These are phyloP conservation scores for Harpalus rubripes DNA, from an alignment of 2,888 invertebrate genomes.

Conservation along the genomic window DNA sequence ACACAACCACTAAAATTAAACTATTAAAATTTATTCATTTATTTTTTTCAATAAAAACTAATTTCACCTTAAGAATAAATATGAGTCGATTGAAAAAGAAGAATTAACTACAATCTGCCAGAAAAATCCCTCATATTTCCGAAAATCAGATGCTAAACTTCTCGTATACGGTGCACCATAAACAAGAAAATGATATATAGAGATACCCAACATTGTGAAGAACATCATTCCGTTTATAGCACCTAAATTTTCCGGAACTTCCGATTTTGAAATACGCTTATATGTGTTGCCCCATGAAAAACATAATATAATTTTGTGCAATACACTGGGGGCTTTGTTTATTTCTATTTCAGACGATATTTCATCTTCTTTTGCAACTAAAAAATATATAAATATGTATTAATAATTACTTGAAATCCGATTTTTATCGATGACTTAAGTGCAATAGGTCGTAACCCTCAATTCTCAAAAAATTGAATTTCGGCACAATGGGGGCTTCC, in stretches of 20 bases:
- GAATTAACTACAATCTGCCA: constrained; percentile 77
- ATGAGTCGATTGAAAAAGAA: constrained; percentile 69
- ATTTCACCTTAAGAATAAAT: constrained; percentile 38
- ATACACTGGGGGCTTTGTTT: constrained; percentile 2
- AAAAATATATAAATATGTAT: too few species aligned
- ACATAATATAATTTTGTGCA: constrained; percentile 37
- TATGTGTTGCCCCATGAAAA: constrained; percentile 33
- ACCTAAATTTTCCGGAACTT: constrained; percentile 73
- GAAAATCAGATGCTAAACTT: constrained; percentile 75
- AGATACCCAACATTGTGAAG: constrained; percentile 81
- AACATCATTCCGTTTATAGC: constrained; percentile 79
- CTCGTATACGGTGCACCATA: constrained; percentile 76
- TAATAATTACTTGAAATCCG: too few species aligned
- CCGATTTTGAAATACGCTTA: constrained; percentile 27
- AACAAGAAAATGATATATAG: constrained; percentile 78
- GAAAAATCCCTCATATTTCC: constrained; percentile 74
- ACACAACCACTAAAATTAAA: constrained; percentile 39
- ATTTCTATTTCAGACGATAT: constrained; percentile 18
- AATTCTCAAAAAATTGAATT: too few species aligned
- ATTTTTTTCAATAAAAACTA: background rate
- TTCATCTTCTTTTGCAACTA: background rate
- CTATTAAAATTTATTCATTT: background rate
- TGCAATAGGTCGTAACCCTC: too few species aligned
- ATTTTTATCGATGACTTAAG: too few species aligned
- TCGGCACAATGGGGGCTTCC: too few species aligned